Conservation (phyloP, 2,797 vertebrate genomes). For the Macropodus opercularis region DNA sequence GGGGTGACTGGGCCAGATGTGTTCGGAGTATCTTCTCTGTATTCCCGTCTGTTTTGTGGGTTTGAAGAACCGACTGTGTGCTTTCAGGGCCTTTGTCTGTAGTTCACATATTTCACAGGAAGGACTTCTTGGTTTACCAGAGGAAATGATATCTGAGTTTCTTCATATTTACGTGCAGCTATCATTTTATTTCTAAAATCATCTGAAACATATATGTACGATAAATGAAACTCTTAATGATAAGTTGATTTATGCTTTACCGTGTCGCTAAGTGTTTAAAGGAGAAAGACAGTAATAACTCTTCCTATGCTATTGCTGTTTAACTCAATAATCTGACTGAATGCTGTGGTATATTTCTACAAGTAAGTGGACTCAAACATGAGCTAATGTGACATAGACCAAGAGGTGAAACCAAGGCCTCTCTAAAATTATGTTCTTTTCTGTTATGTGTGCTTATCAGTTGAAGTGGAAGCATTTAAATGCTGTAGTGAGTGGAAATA, state of each 20-base stretch:
- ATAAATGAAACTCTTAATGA: slow-evolving; percentile 17
- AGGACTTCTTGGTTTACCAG: slow-evolving; percentile 42
- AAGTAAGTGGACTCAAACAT: slow-evolving; percentile 1
- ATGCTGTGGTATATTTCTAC: slow-evolving; percentile 18
- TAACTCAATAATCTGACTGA: slow-evolving; percentile 23
- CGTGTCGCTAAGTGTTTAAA: slow-evolving; percentile 30
- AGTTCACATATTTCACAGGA: slow-evolving; percentile 49
- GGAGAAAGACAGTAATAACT: slow-evolving; percentile 18
- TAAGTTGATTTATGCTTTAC: slow-evolving; percentile 35
- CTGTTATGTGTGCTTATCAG: slow-evolving; percentile 41
- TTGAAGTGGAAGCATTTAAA: slow-evolving; percentile 11
- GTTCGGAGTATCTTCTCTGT: slow-evolving; percentile 42
- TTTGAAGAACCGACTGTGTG: slow-evolving; percentile 51
- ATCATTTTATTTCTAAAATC: slow-evolving; percentile 53
- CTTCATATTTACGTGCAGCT: slow-evolving; percentile 60
- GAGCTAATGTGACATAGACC: not conserved
- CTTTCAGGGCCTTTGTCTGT: slow-evolving; percentile 49
- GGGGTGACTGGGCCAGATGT: slow-evolving; percentile 27
- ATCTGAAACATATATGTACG: slow-evolving; percentile 17
- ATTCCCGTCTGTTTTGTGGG: slow-evolving; percentile 32
- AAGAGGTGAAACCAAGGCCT: slow-evolving; percentile 19
- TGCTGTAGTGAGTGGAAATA: slow-evolving; percentile 15
- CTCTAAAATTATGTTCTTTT: not conserved
- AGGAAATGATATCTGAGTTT: slow-evolving; percentile 34
- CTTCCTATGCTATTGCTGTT: slow-evolving; percentile 24